Evolutionary conservation across 2,888 invertebrate species (phyloP), one percentile per base, ranked within the genome.

Genomic region (Netelia melanura): DNA sequence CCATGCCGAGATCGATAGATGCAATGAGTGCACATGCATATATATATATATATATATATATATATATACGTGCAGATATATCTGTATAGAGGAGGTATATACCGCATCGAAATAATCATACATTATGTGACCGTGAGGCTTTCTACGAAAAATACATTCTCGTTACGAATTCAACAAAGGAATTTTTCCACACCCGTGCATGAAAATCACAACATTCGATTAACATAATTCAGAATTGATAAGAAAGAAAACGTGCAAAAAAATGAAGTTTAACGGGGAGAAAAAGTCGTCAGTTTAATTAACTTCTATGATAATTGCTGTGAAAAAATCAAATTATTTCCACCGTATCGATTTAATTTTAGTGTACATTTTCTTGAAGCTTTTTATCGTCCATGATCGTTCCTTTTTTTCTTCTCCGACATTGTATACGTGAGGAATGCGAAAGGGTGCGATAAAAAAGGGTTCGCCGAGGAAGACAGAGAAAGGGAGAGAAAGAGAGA

Each of bases 1-100:
- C 56, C 65, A 67, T 44, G 76, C 43, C 25, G 6, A 44, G 76
- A 76, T 76, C 76, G 58, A 76, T 76, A 67, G 65, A 67, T 76
- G 23, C 14, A 25, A 56, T 56, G 56, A 76, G 71, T 48, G 48
- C 48, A 48, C 0, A 48, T 48, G 11, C 3, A 48, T 30, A 30
- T 30, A 30, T 25, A 25, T 25, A 25, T 25, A 25, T 48, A 6
- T 10, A 48, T 30, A 30, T 30, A 30, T 30, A 30, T 30, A 5
- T 5, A 5, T 30, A 0, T 30, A 30, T 30, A 30, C 30, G 30
- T 5, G 30, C 30, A 30, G 30, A 30, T 30, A 30, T 30, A 5
- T 30, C 5, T 30, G 6, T 30, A 30, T 30, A 30, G 30, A 30
- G 30, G 6, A 30, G 30, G 11, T 48, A 48, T 48, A 48, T 48